Conservation (phyloP, 1,140 invertebrate genomes). For the Paraescarpia echinospica region DNA sequence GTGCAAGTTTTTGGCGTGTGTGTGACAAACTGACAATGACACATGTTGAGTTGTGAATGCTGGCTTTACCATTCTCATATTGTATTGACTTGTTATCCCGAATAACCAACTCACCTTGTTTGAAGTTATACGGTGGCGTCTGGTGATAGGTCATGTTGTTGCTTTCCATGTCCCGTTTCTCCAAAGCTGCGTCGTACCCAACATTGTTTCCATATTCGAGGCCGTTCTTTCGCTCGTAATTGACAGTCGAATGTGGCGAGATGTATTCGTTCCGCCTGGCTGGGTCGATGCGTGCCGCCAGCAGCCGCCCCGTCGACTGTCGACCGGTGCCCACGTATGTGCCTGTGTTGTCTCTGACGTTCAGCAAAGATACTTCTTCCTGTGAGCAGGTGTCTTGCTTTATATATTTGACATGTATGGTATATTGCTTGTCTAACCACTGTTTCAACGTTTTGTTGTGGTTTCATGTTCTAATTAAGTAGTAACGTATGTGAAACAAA, state of each 20-base stretch:
- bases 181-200: slow-evolving; percentile 40
- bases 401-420: no score
- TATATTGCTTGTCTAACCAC: no score
- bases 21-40: no score
- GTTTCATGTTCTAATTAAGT: no score
- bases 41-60: no score
- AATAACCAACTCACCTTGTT: no score
- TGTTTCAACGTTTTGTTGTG: no score
- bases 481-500: no score
- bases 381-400: slow-evolving; percentile 19
- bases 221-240: slow-evolving; percentile 42
- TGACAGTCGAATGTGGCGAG: slow-evolving; percentile 36
- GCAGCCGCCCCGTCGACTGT: slow-evolving; percentile 36
- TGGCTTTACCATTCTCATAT: no score
- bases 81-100: no score
- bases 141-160: not conserved
- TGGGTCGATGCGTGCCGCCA: slow-evolving; percentile 37
- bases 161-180: slow-evolving; percentile 8
- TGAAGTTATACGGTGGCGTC: no score
- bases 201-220: slow-evolving; percentile 49
- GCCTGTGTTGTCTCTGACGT: slow-evolving; percentile 37
- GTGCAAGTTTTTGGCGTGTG: no score
- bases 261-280: slow-evolving; percentile 38
- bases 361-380: slow-evolving; percentile 43
- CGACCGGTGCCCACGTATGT: slow-evolving; percentile 40